Evolutionary conservation across 2,797 vertebrate genomes (phyloP).

Genomic region (Gallirallus australis): DNA sequence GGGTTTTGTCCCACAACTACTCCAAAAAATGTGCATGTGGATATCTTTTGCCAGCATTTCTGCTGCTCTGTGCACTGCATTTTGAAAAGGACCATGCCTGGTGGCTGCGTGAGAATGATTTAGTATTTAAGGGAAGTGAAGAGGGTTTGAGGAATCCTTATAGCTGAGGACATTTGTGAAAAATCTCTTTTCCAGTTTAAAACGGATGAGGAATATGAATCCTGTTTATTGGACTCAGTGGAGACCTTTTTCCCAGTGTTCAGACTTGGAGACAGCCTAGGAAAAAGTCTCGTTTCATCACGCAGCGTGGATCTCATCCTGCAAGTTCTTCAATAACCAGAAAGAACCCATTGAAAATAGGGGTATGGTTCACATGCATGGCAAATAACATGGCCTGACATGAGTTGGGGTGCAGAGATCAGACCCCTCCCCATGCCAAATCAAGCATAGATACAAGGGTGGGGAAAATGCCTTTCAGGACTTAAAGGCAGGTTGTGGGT

Average conservation of each 20-base stretch:
- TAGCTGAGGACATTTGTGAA: neutral
- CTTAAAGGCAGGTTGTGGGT: neutral
- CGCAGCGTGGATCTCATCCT: neutral
- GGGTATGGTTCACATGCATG: neutral
- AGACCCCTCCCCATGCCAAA: neutral
- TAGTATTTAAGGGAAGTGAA: constrained; percentile 11
- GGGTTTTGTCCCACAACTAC: neutral
- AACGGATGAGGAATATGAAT: constrained; percentile 23
- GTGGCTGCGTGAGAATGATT: constrained; percentile 25
- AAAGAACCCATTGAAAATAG: neutral
- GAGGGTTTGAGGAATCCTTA: constrained; percentile 32
- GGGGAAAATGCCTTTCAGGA: neutral
- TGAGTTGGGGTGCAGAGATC: neutral
- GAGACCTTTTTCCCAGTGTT: neutral
- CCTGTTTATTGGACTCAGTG: neutral
- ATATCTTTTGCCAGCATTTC: constrained; percentile 1
- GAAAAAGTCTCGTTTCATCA: neutral
- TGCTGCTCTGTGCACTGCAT: neutral
- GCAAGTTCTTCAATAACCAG: neutral
- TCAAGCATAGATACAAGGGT: neutral
- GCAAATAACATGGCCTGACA: fast-evolving
- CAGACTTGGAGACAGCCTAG: neutral
- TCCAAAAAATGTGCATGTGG: constrained; percentile 1
- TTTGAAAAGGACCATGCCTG: neutral
- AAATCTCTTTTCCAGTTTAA: constrained; percentile 28